These are phyloP conservation scores for Zaprionus camerounensis DNA, from an alignment of 1,140 invertebrate genomes.

Conservation along the genomic window DNA sequence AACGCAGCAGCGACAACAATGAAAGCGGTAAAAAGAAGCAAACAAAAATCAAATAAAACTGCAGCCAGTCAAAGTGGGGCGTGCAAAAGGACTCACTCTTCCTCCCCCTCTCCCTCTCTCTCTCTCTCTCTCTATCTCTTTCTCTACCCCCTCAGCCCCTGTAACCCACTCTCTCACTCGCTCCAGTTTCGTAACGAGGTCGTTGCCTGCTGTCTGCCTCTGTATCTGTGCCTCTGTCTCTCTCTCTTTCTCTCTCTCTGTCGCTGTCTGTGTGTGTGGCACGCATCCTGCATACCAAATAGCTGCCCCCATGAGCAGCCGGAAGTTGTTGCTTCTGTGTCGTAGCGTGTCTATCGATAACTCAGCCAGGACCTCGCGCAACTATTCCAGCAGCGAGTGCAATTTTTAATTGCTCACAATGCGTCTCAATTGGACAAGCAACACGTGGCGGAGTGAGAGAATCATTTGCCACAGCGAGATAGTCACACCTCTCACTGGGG, in stretches of 20 bases:
- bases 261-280: conserved; percentile 51
- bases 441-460: conserved; percentile 51
- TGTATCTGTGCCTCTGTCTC: conserved; percentile 33
- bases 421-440: conserved; percentile 76
- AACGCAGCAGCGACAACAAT: conserved; percentile 26
- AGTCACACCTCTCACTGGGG: conserved; percentile 17
- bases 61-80: conserved; percentile 49
- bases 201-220: conserved; percentile 55
- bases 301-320: conserved; percentile 40
- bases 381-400: conserved; percentile 57
- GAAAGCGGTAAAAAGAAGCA: conserved; percentile 18
- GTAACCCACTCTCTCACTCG: conserved; percentile 6
- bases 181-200: conserved; percentile 78
- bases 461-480: conserved; percentile 3
- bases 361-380: conserved; percentile 43
- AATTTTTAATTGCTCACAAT: conserved; percentile 68
- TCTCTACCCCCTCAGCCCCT: neutral
- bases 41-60: conserved; percentile 50
- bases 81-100: conserved; percentile 35
- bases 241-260: neutral
- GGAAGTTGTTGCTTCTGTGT: conserved; percentile 55
- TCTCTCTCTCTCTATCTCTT: neutral
- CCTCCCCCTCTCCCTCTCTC: neutral
- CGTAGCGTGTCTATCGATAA: conserved; percentile 56
- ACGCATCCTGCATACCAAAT: conserved; percentile 75